A percentile compares a stretch with the other conserved stretches of the same genome.
phyloP scores from a whole-genome alignment of 1,140 invertebrate genomes.

The Cyrtorhinus lividipennis region DNA sequence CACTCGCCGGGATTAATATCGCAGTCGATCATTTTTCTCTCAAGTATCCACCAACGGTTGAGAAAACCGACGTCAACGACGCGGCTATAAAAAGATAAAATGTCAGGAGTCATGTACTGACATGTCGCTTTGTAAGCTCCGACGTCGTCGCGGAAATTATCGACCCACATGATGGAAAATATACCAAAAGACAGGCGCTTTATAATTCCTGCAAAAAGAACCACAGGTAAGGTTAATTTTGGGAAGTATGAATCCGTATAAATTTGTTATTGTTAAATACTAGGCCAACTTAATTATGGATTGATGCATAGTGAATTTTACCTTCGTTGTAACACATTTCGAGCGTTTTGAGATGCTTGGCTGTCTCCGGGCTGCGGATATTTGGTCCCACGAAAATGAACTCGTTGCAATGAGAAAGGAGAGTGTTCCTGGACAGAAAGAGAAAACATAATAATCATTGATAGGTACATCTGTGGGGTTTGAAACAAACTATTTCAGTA shows the following conservation, averaged over 20 bases:
- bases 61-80: slow-evolving; percentile 65
- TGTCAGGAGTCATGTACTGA: slow-evolving; percentile 47
- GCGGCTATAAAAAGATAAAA: slow-evolving; percentile 41
- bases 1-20: slow-evolving; percentile 45
- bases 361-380: slow-evolving; percentile 49
- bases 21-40: slow-evolving; percentile 56
- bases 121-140: slow-evolving; percentile 56
- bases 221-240: too few relatives aligned
- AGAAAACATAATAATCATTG: too few relatives aligned
- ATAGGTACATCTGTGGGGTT: too few relatives aligned
- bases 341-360: slow-evolving; percentile 45
- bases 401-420: slow-evolving; percentile 42
- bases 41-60: slow-evolving; percentile 55
- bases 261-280: too few relatives aligned
- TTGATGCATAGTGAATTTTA: too few relatives aligned
- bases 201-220: too few relatives aligned
- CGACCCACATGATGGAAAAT: slow-evolving; percentile 57
- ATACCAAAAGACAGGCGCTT: slow-evolving; percentile 49
- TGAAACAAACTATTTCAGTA: too few relatives aligned
- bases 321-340: slow-evolving; percentile 47
- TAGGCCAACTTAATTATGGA: too few relatives aligned
- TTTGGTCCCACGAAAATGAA: slow-evolving; percentile 46
- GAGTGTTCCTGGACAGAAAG: too few relatives aligned
- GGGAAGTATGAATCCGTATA: too few relatives aligned
- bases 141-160: slow-evolving; percentile 47